These are phyloP conservation scores for Otus sunia DNA, from an alignment of 2,113 vertebrate genomes.

Conservation along the genomic window DNA sequence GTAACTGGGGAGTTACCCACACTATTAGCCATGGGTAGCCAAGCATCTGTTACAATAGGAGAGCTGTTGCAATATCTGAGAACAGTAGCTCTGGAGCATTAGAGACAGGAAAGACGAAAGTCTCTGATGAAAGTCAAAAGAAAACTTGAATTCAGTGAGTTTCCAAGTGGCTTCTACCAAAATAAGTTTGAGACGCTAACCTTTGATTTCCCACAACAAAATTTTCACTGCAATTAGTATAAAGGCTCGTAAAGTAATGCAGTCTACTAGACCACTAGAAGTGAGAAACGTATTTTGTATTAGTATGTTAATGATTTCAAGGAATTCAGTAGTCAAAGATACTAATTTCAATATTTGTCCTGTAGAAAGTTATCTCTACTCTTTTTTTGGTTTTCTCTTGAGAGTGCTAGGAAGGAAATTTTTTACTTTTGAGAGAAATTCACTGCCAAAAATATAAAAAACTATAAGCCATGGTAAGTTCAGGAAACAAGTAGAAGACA, in stretches of 20 bases:
- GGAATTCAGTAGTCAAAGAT: not conserved
- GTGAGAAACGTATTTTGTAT: not conserved
- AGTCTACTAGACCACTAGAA: not conserved
- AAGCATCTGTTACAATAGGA: not conserved
- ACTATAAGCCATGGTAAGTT: not conserved
- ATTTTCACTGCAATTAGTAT: not conserved
- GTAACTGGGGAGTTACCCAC: not conserved
- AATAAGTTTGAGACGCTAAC: not conserved
- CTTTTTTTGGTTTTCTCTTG: not conserved
- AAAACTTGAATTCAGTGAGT: not conserved
- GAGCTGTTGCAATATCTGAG: not conserved
- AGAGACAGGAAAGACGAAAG: not conserved
- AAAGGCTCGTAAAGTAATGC: not conserved
- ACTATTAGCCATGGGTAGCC: too few relatives aligned
- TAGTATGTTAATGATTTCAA: not conserved
- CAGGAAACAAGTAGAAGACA: not conserved
- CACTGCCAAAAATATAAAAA: not conserved
- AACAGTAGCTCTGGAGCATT: not conserved
- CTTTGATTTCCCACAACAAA: rapidly evolving
- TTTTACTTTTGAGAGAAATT: not conserved
- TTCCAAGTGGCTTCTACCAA: not conserved
- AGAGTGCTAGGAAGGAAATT: not conserved
- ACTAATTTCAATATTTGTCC: not conserved
- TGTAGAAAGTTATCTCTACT: not conserved
- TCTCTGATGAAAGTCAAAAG: not conserved